Percentiles rank a stretch among this genome's conserved stretches.
Conservation (phyloP, 2,113 vertebrate genomes). For the Phrynosoma blainvillii region DNA sequence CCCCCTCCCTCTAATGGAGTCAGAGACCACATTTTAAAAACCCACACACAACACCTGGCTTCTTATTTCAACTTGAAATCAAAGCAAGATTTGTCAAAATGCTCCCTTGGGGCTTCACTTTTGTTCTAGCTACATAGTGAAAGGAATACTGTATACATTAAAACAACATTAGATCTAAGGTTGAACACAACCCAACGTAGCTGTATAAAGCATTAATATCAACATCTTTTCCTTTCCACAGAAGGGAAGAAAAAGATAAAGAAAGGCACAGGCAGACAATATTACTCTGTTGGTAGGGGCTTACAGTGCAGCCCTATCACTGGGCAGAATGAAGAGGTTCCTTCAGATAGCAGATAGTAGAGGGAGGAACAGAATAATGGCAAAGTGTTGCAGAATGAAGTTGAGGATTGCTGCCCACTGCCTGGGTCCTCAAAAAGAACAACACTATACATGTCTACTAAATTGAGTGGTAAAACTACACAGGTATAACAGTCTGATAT, state of each 20-base stretch:
- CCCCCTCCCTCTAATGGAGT: not conserved
- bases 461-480: too few relatives aligned
- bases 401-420: too few relatives aligned
- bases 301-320: too few relatives aligned
- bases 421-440: too few relatives aligned
- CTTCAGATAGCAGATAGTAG: too few relatives aligned
- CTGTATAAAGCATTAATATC: not conserved
- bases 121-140: not conserved
- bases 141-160: not conserved
- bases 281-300: too few relatives aligned
- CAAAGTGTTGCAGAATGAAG: too few relatives aligned
- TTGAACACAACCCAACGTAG: not conserved
- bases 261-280: not conserved
- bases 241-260: not conserved
- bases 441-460: too few relatives aligned
- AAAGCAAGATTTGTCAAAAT: not conserved
- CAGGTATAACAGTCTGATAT: too few relatives aligned
- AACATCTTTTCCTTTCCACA: not conserved
- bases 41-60: not conserved
- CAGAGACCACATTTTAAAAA: not conserved
- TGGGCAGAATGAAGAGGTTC: too few relatives aligned
- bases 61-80: not conserved
- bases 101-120: not conserved
- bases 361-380: too few relatives aligned
- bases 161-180: not conserved